A percentile compares a stretch with the other conserved stretches of the same genome.
Evolutionary conservation across 2,113 vertebrate genomes (phyloP).

Genomic region (Accipiter virgatus): DNA sequence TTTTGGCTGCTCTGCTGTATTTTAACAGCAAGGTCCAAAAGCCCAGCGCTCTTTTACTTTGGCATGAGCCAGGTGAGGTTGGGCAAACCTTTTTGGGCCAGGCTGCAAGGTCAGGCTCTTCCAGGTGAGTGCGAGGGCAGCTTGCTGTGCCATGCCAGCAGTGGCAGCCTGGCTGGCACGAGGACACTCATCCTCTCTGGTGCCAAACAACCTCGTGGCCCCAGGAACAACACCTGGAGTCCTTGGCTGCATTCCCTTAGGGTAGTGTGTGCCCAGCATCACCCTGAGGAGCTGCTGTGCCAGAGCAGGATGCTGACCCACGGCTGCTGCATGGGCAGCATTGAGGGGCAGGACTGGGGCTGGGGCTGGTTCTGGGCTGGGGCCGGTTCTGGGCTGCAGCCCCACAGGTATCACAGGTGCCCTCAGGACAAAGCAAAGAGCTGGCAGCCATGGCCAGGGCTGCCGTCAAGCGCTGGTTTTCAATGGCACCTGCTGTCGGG

Average conservation of each 20-base stretch:
- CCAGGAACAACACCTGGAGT: background rate
- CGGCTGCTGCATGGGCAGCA: background rate
- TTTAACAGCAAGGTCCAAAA: background rate
- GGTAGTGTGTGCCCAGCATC: background rate
- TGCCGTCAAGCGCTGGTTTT: background rate
- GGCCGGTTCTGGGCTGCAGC: background rate
- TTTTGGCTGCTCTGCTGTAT: background rate
- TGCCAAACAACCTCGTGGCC: background rate
- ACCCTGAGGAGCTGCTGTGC: background rate
- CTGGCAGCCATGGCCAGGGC: background rate
- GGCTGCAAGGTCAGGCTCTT: background rate
- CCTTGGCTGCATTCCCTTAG: background rate
- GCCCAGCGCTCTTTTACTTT: fast-evolving
- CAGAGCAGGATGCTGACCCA: background rate
- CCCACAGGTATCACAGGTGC: background rate
- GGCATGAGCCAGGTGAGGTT: background rate
- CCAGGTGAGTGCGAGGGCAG: background rate
- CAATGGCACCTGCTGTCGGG: background rate
- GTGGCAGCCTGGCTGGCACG: background rate
- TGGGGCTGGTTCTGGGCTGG: background rate
- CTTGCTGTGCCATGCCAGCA: background rate
- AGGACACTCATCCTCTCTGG: too few species aligned
- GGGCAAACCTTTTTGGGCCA: background rate
- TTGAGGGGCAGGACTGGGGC: background rate
- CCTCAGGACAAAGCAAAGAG: background rate